These are phyloP conservation scores for Tenthredo notha DNA, from an alignment of 2,888 invertebrate species.

Conservation along the genomic window DNA sequence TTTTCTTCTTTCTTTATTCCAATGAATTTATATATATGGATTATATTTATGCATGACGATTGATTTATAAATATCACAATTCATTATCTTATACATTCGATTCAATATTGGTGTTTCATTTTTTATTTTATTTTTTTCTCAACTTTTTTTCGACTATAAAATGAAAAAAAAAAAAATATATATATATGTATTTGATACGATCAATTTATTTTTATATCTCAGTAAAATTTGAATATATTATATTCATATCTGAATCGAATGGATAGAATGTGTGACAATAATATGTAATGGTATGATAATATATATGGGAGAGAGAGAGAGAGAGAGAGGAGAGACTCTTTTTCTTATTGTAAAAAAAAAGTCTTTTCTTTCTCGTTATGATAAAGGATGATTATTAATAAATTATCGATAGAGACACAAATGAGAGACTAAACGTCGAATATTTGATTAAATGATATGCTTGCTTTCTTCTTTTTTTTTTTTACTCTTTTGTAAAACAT, in stretches of 20 bases:
- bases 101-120: neutral
- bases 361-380: neutral
- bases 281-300: neutral
- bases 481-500: neutral
- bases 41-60: neutral
- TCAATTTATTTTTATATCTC: no score
- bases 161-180: no score
- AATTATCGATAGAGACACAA: constrained; percentile 12
- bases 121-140: neutral
- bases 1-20: neutral
- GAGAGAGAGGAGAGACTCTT: neutral
- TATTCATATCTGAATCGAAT: neutral
- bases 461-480: neutral
- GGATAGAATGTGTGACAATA: neutral
- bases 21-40: neutral
- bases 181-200: no score
- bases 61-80: neutral
- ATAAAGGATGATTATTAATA: neutral
- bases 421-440: neutral
- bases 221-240: no score
- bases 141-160: neutral
- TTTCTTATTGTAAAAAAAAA: neutral
- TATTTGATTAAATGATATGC: neutral
- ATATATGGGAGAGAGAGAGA: neutral
- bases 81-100: neutral